Percentiles rank a stretch among this genome's conserved stretches.
phyloP scores from a whole-genome alignment of 2,888 invertebrate species.

The Synergus gifuensis region DNA sequence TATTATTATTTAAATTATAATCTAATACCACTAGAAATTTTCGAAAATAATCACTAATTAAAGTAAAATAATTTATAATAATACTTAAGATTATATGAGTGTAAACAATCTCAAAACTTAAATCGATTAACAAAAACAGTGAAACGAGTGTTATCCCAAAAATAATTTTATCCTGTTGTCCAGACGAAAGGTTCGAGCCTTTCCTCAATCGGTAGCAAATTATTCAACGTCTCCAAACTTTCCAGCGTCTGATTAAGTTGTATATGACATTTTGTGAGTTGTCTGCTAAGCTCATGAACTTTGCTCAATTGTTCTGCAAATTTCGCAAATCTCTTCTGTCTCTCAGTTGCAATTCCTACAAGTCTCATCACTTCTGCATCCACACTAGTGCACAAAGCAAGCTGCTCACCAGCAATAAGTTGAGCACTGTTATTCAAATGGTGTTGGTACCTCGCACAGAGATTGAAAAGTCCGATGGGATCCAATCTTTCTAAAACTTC shows the following conservation, averaged over 20 bases:
- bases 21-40: background rate
- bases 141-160: background rate
- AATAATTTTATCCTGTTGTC: conserved; percentile 84
- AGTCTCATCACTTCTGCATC: conserved; percentile 87
- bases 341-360: conserved; percentile 85
- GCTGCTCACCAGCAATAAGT: conserved; percentile 89
- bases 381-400: conserved; percentile 85
- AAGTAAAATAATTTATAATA: conserved; percentile 1
- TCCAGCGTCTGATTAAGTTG: conserved; percentile 91
- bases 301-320: conserved; percentile 92
- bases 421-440: conserved; percentile 91
- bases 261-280: conserved; percentile 89
- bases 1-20: background rate
- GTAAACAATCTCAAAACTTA: background rate
- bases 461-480: conserved; percentile 84
- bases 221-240: conserved; percentile 91
- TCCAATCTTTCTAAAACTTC: conserved; percentile 90
- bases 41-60: background rate
- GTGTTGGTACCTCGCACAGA: conserved; percentile 90
- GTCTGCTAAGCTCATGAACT: conserved; percentile 90
- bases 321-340: conserved; percentile 90
- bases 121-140: background rate
- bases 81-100: background rate
- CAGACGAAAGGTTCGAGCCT: conserved; percentile 93
- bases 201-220: conserved; percentile 88